A percentile compares a stretch with the other conserved stretches of the same genome.
Conservation (phyloP, 2,113 vertebrate species). For the Zapus hudsonius region DNA sequence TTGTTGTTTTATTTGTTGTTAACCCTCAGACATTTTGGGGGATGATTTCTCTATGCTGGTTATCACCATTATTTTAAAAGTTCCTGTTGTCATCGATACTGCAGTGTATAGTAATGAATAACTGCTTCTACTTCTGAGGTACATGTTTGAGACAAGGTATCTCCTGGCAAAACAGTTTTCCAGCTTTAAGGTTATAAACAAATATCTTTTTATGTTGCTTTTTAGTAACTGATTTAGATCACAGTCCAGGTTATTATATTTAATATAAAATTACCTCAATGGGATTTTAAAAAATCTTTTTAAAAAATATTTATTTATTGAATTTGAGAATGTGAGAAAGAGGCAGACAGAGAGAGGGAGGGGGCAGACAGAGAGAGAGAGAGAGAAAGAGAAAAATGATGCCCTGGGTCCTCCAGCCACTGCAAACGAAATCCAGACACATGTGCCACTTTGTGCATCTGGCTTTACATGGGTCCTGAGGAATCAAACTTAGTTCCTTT, state of each 20-base stretch:
- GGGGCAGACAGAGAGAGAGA: no score
- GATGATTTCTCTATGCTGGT: neutral
- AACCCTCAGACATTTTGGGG: neutral
- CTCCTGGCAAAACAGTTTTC: constrained; percentile 42
- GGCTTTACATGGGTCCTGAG: no score
- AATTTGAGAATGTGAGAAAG: no score
- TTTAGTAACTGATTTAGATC: constrained; percentile 39
- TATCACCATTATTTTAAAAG: neutral
- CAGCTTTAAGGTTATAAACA: neutral
- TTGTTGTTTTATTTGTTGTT: neutral
- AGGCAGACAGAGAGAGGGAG: no score
- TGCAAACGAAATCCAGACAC: no score
- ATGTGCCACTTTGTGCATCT: no score
- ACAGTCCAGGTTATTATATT: constrained; percentile 27
- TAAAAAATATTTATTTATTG: no score
- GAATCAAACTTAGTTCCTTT: no score
- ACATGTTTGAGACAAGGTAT: neutral
- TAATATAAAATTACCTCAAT: constrained; percentile 35
- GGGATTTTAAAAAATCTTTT: neutral
- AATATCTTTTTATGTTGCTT: neutral
- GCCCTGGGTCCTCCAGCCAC: no score
- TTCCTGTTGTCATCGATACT: neutral
- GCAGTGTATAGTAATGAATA: neutral
- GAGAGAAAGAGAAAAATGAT: no score
- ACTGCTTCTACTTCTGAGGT: neutral